Evolutionary conservation across 1,140 invertebrate species (phyloP).

Genomic region (Littorina saxatilis): DNA sequence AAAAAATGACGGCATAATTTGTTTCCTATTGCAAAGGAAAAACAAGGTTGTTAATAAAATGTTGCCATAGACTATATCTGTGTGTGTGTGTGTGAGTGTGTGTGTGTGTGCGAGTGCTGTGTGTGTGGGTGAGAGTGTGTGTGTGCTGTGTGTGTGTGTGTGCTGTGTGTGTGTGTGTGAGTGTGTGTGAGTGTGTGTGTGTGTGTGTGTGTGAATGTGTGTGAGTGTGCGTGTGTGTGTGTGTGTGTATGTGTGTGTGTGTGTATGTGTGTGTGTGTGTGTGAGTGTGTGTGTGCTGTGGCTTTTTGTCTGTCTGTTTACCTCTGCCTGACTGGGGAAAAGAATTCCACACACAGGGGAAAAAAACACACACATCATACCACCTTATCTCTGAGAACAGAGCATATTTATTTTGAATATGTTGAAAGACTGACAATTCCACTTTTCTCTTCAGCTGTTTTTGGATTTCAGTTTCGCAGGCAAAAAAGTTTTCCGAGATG

Average conservation of each 20-base stretch:
- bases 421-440: no score
- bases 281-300: neutral
- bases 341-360: no score
- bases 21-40: no score
- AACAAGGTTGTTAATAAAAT: neutral
- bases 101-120: neutral
- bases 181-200: neutral
- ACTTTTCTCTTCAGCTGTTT: no score
- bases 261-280: conserved; percentile 4
- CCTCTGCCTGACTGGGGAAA: neutral
- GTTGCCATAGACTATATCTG: neutral
- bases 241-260: conserved; percentile 5
- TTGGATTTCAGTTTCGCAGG: no score
- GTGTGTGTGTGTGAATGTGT: neutral
- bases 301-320: neutral
- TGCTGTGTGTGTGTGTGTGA: neutral
- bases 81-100: conserved; percentile 8
- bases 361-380: no score
- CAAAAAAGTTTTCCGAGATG: no score
- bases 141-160: no score
- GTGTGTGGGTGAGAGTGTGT: no score
- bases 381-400: no score
- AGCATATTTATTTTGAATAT: no score
- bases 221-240: neutral
- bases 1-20: no score